Percentiles rank a stretch among this genome's conserved stretches.
Evolutionary conservation across 2,888 invertebrate species (phyloP).

Genomic region (Melieria omissa): DNA sequence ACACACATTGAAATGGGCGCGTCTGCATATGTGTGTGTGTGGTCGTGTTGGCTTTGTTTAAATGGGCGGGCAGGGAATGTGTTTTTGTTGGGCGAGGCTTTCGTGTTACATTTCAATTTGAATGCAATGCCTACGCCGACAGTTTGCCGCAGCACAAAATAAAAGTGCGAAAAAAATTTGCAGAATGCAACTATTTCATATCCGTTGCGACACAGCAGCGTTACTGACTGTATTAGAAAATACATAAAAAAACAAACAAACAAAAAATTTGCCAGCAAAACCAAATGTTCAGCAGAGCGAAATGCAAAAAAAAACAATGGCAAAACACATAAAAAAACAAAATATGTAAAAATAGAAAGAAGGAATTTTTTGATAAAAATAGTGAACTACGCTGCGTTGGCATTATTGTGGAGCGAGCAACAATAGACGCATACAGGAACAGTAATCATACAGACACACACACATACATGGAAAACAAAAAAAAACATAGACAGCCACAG

Average conservation of each 20-base stretch:
- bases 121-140: not conserved
- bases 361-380: constrained; percentile 7
- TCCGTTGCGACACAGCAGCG: constrained; percentile 3
- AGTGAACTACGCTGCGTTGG: not conserved
- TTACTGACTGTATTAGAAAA: constrained; percentile 5
- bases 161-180: not conserved
- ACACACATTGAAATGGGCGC: no score
- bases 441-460: no score
- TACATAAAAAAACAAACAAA: not conserved
- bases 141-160: not conserved
- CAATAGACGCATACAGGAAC: no score
- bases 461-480: no score
- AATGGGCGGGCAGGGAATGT: no score
- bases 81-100: not conserved
- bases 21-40: no score
- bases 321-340: not conserved
- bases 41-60: no score
- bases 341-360: not conserved
- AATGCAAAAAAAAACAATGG: no score
- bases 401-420: not conserved
- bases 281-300: no score
- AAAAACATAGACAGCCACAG: no score
- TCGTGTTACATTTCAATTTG: constrained; percentile 4
- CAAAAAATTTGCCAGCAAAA: no score
- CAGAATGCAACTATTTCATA: constrained; percentile 3